Evolutionary conservation across 2,797 vertebrate genomes (phyloP), one percentile per base, ranked within the genome.

Genomic region (Glyptemys insculpta): DNA sequence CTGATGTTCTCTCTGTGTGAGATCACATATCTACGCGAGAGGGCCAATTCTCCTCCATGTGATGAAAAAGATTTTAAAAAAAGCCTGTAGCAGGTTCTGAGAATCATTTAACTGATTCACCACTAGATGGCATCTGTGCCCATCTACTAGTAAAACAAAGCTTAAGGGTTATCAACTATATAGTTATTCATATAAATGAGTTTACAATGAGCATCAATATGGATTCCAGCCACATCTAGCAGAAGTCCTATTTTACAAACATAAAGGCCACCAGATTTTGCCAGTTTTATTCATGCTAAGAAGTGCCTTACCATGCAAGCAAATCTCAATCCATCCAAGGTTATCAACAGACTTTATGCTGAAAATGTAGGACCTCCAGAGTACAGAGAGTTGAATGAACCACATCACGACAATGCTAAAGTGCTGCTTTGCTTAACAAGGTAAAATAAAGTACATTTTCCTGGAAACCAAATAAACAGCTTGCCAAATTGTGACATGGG

Each of bases 221-320:
- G 1, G 50, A 19, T 84, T 79, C 50, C 41, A 86, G 8, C 47
- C 34, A 10, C 34, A 84, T 76, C 79, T 50, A 91, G 44, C n/a
- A 83, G 0, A 10, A 3, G 5, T 53, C 15, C 80, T 92, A 79
- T 0, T 0, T 44, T 4, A 83, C 34, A 47, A 82, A 34, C 50
- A 0, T 21, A 86, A 76, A 27, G 89, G n/a, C 5, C n/a, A 72
- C 23, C 53, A 59, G 21, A 72, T 31, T 86, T 6, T 47, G 62
- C 27, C 31, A 91, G 31, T 16, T 3, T 34, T 4, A 79, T 41
- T 78, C 78, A 8, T 23, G 56, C 72, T 0, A 0, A 79, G 6
- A 85, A 34, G 3, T 4, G 62, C 7, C 3, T 3, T 1, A 57
- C 14, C 65, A 29, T 57, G 54, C 10, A 44, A 10, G 56, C 91